These are phyloP conservation scores for Kradibia gibbosae DNA, from an alignment of 1,140 invertebrate species.

Conservation along the genomic window DNA sequence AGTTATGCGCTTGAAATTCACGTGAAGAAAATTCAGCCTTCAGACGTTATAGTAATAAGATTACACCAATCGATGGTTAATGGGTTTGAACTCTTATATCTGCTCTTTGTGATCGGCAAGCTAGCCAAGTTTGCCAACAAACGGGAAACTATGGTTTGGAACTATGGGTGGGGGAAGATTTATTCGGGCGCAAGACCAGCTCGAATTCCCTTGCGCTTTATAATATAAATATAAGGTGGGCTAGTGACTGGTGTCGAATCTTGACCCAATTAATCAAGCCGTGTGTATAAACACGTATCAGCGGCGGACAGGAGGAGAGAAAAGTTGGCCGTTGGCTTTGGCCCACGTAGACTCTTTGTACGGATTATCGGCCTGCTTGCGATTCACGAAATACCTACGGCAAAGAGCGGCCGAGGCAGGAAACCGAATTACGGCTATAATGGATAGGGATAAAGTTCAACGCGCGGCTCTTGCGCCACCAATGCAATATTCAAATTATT, in stretches of 20 bases:
- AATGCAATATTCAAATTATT: slow-evolving; percentile 46
- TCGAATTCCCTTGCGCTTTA: background rate
- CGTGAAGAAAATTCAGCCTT: slow-evolving; percentile 1
- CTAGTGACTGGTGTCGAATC: background rate
- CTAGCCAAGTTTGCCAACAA: background rate
- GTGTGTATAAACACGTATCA: background rate
- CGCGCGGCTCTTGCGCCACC: background rate
- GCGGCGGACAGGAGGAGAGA: too few relatives aligned
- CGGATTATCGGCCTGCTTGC: slow-evolving; percentile 38
- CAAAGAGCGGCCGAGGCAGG: background rate
- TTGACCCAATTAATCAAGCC: slow-evolving; percentile 31
- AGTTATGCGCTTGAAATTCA: background rate
- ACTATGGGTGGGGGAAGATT: slow-evolving; percentile 8
- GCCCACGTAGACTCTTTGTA: background rate
- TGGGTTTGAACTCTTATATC: slow-evolving; percentile 6
- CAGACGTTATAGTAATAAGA: slow-evolving; percentile 6
- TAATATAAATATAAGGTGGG: slow-evolving; percentile 7
- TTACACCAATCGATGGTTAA: background rate
- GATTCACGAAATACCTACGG: slow-evolving; percentile 14
- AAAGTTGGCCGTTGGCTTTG: background rate
- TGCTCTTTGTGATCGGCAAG: slow-evolving; percentile 16
- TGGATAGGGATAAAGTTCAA: background rate
- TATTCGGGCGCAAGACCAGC: slow-evolving; percentile 12
- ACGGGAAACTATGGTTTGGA: background rate
- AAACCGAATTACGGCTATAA: slow-evolving; percentile 34